Percentiles rank a stretch among this genome's conserved stretches.
These are phyloP conservation scores for Rhynchophorus ferrugineus DNA, from an alignment of 1,140 invertebrate species.

Conservation along the genomic window DNA sequence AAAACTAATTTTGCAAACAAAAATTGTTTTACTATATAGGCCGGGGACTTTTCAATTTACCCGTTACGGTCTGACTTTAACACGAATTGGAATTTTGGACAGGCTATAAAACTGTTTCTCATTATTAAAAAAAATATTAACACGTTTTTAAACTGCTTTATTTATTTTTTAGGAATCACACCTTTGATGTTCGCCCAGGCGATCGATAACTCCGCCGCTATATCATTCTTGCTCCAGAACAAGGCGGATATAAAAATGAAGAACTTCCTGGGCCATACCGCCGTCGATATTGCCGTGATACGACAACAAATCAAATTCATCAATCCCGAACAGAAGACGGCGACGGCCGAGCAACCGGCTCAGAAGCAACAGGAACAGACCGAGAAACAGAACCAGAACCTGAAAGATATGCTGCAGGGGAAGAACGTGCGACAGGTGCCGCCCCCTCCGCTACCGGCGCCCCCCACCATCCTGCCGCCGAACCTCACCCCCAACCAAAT, in stretches of 20 bases:
- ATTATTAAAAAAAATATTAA: too few species aligned
- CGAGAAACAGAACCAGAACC: conserved; percentile 12
- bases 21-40: too few species aligned
- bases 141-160: too few species aligned
- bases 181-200: conserved; percentile 36
- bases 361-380: not conserved
- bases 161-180: conserved; percentile 29
- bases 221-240: conserved; percentile 22
- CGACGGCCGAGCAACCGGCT: not conserved
- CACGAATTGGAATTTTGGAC: not conserved
- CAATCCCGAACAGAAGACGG: conserved; percentile 1
- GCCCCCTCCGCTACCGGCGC: conserved; percentile 10
- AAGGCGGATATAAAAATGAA: conserved; percentile 25
- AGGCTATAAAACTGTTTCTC: too few species aligned
- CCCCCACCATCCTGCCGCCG: conserved; percentile 7
- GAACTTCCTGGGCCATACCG: conserved; percentile 27
- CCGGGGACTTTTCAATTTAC: too few species aligned
- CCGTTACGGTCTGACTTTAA: too few species aligned
- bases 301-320: conserved; percentile 13
- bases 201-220: conserved; percentile 23
- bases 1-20: too few species aligned
- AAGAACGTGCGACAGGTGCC: conserved; percentile 11
- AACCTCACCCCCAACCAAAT: conserved; percentile 7
- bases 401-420: conserved; percentile 7
- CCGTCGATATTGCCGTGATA: conserved; percentile 19